Evolutionary conservation across 1,140 invertebrate species (phyloP).

Genomic region (Prorops nasuta): DNA sequence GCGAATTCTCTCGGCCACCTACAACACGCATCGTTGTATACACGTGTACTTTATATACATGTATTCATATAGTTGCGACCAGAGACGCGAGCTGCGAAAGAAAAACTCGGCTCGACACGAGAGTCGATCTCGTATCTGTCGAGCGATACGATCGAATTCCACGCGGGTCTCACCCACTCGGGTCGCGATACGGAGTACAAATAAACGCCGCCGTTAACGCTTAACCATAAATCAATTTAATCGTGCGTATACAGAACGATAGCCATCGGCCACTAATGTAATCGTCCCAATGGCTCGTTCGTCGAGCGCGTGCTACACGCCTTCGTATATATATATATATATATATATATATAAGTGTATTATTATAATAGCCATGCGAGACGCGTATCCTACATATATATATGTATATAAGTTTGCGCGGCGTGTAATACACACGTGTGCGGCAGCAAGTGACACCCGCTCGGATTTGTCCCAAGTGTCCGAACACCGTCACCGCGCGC

Average conservation of each 20-base stretch:
- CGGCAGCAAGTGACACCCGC: too few species aligned
- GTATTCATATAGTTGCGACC: background rate
- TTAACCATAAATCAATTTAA: constrained; percentile 36
- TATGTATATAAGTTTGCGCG: too few species aligned
- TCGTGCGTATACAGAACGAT: constrained; percentile 30
- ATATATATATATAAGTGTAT: too few species aligned
- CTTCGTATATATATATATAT: too few species aligned
- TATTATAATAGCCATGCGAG: too few species aligned
- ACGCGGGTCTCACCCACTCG: constrained; percentile 30
- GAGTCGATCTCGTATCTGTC: constrained; percentile 34
- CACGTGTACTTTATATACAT: constrained; percentile 6
- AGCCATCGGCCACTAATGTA: constrained; percentile 28
- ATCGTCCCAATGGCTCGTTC: constrained; percentile 21
- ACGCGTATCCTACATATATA: too few species aligned
- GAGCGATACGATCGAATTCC: constrained; percentile 36
- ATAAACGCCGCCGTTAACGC: constrained; percentile 26
- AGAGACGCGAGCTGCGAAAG: constrained; percentile 7
- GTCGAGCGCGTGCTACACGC: too few species aligned
- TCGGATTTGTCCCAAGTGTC: too few species aligned
- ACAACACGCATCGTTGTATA: constrained; percentile 5
- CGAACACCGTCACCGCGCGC: too few species aligned
- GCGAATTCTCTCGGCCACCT: constrained; percentile 15
- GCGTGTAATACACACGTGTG: too few species aligned
- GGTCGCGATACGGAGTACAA: background rate
- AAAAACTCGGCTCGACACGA: constrained; percentile 25